A percentile compares a stretch with the other conserved stretches of the same genome.
These are phyloP conservation scores for Molossus molossus DNA, from an alignment of 2,797 vertebrate species.

Conservation along the genomic window DNA sequence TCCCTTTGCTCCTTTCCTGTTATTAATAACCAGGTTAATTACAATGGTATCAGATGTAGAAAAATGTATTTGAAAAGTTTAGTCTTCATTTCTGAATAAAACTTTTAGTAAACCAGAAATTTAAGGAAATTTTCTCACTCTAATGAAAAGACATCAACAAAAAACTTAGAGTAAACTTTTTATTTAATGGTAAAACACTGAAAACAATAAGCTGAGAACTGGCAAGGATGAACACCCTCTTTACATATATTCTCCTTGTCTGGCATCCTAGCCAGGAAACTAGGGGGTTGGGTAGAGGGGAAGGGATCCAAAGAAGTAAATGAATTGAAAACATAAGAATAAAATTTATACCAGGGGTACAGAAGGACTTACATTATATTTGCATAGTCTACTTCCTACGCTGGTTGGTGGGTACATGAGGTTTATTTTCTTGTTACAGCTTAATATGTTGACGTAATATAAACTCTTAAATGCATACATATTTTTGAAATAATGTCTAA, in stretches of 20 bases:
- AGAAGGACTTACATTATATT: background rate
- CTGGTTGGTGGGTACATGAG: background rate
- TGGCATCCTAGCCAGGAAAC: background rate
- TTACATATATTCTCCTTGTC: background rate
- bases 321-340: background rate
- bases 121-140: background rate
- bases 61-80: background rate
- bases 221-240: background rate
- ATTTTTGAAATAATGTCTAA: conserved; percentile 36
- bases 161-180: background rate
- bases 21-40: no score
- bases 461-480: background rate
- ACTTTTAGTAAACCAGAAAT: background rate
- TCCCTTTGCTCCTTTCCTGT: no score
- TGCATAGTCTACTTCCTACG: background rate
- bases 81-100: background rate
- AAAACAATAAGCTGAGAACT: background rate
- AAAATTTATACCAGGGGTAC: background rate
- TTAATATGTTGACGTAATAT: background rate
- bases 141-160: background rate
- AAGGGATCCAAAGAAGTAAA: background rate
- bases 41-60: background rate
- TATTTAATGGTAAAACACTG: background rate
- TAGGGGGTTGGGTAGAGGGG: accelerated
- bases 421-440: background rate